Base-by-base conservation (phyloP, 2,888 invertebrate genomes). In the Tenthredo mesomela region DNA sequence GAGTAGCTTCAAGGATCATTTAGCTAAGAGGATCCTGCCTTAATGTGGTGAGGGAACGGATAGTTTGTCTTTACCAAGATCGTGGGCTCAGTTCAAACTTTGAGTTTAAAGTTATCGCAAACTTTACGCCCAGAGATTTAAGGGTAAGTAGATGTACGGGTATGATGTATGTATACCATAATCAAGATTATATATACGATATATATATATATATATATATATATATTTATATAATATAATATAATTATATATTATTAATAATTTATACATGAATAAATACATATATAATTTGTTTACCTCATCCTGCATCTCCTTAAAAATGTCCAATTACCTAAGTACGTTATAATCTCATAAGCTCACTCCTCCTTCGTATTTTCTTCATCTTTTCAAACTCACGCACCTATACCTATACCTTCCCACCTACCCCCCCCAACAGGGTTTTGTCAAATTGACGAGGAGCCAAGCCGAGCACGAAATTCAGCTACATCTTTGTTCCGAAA, bases 31-130 rank as follows among this genome's bases (percentile, higher is more conserved):
- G 43, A 73, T 73, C 71, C 40, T 12, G 40, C 71, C 71, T 43
- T 73, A 73, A 73, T 73, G 71, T 73, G 43, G 71, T 43, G 71
- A 43, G 40, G 43, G 71, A 67, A 67, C 43, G 71, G 71, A 73
- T 73, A 73, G 71, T 73, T 73, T 73, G 71, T 43, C 71, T 73
- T 73, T 73, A 4, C 40, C 1, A 43, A 73, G 43, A 73, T 43
- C 71, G 43, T 21, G 43, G 10, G 71, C 43, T 21, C 40, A 12
- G 40, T 73, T 73, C 43, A 73, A 43, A 73, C 43, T 73, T 73
- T 15, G 40, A 43, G 71, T 73, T 73, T 73, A 21, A 73, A 73
- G 21, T 73, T 73, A 73, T 73, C n/a, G 21, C 21, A 9, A 73
- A 73, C 43, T 73, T 73, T 73, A 2, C 43, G 43, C 21, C 5